Base-by-base conservation (phyloP, 1,140 invertebrate species). In the Drosophila bifasciata region DNA sequence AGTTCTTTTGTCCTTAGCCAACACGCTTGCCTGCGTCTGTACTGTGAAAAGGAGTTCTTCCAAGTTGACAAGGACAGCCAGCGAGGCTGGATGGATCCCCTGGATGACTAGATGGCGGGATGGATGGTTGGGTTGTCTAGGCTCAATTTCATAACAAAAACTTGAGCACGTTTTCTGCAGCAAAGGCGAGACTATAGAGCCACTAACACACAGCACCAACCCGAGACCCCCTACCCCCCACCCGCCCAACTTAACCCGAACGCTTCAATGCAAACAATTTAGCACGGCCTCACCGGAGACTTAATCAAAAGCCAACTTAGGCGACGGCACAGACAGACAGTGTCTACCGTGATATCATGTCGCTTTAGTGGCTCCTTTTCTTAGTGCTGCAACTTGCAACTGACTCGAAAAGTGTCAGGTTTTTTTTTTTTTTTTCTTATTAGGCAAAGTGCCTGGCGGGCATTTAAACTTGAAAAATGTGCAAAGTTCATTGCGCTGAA, bases 91-190 rank as follows among this genome's bases (percentile, higher is more conserved):
- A 21, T 43, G 40, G 55, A 53, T 32, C 28, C 28, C 28, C 9
- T 36, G 49, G 41, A 55, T 61, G 50, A 39, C 40, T 61, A 23
- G 41, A 8, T 32, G 48, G 32, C 40, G 53, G 50, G 50, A 55
- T 61, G 53, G 41, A 11, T 23, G 53, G 41, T 8, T 23, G 36
- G 63, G 61, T 68, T 73, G 81, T 77, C 80, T 85, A 86, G 80
- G 80, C 80, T 85, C 80, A 68, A 85, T 85, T 86, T 86, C 80
- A 85, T 80, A 80, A 85, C 80, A 85, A 85, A 85, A 85, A 85
- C 80, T 85, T 85, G 81, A 85, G 80, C 80, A 85, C 80, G 80
- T 84, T 85, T 36, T 62, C 55, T 44, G 48, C 19, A 13, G n/a
- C 32, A 50, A 56, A 59, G 68, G 28, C 40, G 49, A 39, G 52